Evolutionary conservation across 2,113 vertebrate species (phyloP), one percentile per base, ranked within the genome.

Genomic region (Tragelaphus strepsiceros): DNA sequence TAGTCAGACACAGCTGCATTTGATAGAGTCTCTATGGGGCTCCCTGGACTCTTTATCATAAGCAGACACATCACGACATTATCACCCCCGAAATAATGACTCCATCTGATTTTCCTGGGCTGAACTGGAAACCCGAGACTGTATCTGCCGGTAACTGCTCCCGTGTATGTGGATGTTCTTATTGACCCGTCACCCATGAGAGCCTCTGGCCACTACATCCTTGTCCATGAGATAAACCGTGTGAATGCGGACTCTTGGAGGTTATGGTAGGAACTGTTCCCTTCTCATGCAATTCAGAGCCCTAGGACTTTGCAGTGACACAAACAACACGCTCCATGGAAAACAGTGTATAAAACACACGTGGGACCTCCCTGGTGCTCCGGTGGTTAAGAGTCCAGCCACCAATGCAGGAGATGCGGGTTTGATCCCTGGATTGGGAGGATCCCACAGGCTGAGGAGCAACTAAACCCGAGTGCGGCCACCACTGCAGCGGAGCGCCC

Each of bases 401-500:
- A 26, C 12, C 22, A 77, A 1, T 0, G 21, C 22, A 26, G 39
- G 35, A 43, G 35, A 43, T 1, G 0, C 0, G 22, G 6, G 35
- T 43, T 77, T 12, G 3, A 26, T 26, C 35, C 71, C 6, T 77
- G 6, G 71, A 7, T 14, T 43, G 22, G 71, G 35, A 77, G 43
- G 71, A 26, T 77, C 35, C 35, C 71, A 13, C 22, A 77, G 4
- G 35, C 35, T 14, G 71, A 1, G 3, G 35, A 43, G 35, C 39
- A 77, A 2, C 35, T 14, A 43, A 77, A 7, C 35, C 71, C 0
- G 12, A 3, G 22, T 26, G 22, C 3, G 2, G 12, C 35, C 35
- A 7, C 19, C 26, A 22, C 6, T 26, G 71, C 11, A 14, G 35
- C 5, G 2, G 67, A 74, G 19, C 0, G 2, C n/a, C 67, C 67